Percentiles rank a stretch among this genome's conserved stretches.
phyloP scores from a whole-genome alignment of 2,797 vertebrate species.

The Leucoraja ocellata region DNA sequence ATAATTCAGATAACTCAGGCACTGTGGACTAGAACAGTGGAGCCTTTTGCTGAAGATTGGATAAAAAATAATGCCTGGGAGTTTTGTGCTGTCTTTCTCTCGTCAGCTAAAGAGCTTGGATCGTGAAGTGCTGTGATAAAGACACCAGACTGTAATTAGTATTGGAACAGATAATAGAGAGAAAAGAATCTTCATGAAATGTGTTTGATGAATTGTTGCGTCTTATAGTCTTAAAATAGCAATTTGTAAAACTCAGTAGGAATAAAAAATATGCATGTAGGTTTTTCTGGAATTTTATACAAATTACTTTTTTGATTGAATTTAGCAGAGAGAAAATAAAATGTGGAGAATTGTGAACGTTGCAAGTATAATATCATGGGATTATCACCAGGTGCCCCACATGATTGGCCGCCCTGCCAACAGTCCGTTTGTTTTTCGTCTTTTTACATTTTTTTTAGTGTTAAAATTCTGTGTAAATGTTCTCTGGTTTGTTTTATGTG shows the following conservation, averaged over 20 bases:
- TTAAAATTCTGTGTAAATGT: too few relatives aligned
- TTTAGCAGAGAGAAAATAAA: too few relatives aligned
- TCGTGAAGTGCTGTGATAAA: neutral
- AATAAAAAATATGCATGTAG: neutral
- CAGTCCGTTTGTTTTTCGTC: too few relatives aligned
- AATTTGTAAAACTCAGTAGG: neutral
- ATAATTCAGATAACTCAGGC: too few relatives aligned
- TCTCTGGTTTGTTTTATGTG: too few relatives aligned
- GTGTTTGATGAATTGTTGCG: neutral
- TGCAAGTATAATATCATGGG: neutral
- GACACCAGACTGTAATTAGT: too few relatives aligned
- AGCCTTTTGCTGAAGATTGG: neutral
- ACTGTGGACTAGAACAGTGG: too few relatives aligned
- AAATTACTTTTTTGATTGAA: neutral
- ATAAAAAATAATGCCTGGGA: neutral
- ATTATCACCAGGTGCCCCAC: too few relatives aligned
- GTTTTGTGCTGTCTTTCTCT: neutral
- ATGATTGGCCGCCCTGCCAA: too few relatives aligned
- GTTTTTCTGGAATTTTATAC: neutral
- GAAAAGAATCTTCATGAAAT: neutral
- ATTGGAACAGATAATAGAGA: neutral
- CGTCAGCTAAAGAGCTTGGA: neutral
- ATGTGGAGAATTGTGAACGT: neutral
- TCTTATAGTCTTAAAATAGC: neutral
- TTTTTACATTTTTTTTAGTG: too few relatives aligned